Percentiles rank a stretch among this genome's conserved stretches.
These are phyloP conservation scores for Euglossa dilemma DNA, from an alignment of 1,140 invertebrate genomes.

Conservation along the genomic window DNA sequence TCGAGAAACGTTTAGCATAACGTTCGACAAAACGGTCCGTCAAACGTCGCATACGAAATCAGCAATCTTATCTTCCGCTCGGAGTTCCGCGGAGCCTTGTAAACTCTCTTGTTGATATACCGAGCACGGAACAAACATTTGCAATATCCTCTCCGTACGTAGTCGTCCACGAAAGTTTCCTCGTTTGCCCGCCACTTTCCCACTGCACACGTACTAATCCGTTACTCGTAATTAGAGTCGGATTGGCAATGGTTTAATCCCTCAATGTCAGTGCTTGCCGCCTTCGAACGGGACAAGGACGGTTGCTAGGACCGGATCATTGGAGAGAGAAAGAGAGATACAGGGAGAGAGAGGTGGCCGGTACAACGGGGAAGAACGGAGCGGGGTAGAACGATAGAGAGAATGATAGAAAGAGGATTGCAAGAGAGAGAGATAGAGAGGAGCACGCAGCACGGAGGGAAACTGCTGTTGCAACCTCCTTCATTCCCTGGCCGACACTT, in stretches of 20 bases:
- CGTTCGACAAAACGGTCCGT: constrained; percentile 6
- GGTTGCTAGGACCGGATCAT: background rate
- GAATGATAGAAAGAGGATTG: constrained; percentile 39
- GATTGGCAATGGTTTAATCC: constrained; percentile 82
- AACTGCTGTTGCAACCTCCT: constrained; percentile 77
- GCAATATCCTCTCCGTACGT: constrained; percentile 53
- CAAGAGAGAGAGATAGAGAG: constrained; percentile 18
- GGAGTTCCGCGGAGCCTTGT: constrained; percentile 37
- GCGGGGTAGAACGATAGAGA: constrained; percentile 55
- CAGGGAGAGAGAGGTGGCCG: background rate
- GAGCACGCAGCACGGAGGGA: constrained; percentile 69
- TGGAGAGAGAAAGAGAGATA: background rate
- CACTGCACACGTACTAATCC: constrained; percentile 78
- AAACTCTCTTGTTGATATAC: constrained; percentile 61
- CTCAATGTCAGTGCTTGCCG: constrained; percentile 75
- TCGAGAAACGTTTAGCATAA: constrained; percentile 24
- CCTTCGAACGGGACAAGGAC: constrained; percentile 30
- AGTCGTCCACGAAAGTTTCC: constrained; percentile 76
- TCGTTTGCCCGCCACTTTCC: constrained; percentile 75
- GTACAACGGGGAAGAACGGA: background rate
- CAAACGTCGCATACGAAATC: constrained; percentile 35
- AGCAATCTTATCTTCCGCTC: constrained; percentile 21
- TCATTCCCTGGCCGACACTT: constrained; percentile 78
- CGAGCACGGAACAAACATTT: constrained; percentile 58
- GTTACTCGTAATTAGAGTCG: constrained; percentile 82